Evolutionary conservation across 2,888 invertebrate genomes (phyloP).

Genomic region (Monochamus alternatus): DNA sequence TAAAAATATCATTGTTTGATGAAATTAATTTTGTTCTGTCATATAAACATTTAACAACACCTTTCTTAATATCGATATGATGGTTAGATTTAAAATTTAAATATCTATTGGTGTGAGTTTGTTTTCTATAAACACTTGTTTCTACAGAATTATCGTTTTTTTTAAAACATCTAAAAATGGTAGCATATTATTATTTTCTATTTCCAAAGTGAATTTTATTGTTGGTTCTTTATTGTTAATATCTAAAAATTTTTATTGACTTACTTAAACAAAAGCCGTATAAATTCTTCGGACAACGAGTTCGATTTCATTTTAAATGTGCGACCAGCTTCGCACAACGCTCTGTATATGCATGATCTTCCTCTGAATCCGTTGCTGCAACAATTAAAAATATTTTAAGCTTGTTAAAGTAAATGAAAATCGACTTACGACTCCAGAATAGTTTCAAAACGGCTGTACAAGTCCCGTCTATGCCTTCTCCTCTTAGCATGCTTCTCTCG

Average conservation of each 20-base stretch:
- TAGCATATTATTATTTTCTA: no score
- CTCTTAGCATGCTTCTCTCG: conserved; percentile 37
- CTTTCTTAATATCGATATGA: no score
- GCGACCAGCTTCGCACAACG: conserved; percentile 83
- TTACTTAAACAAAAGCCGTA: conserved; percentile 81
- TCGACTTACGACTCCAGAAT: conserved; percentile 52
- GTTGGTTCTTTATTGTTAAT: no score
- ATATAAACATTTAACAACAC: no score
- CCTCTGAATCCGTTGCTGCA: conserved; percentile 84
- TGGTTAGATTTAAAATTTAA: no score
- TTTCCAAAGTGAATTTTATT: no score
- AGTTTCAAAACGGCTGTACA: conserved; percentile 53
- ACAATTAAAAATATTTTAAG: conserved; percentile 20
- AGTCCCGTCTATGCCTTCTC: conserved; percentile 52
- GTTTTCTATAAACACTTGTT: no score
- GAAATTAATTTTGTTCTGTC: no score
- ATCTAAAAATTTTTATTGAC: conserved; percentile 7
- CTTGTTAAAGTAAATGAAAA: neutral
- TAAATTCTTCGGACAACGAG: conserved; percentile 81
- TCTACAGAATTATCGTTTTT: no score
- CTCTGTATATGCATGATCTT: conserved; percentile 79
- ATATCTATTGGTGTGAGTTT: no score
- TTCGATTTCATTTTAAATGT: conserved; percentile 73
- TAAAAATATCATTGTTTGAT: no score
- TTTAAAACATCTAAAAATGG: no score